Evolutionary conservation across 2,797 vertebrate species (phyloP).

Genomic region (Limosa lapponica): DNA sequence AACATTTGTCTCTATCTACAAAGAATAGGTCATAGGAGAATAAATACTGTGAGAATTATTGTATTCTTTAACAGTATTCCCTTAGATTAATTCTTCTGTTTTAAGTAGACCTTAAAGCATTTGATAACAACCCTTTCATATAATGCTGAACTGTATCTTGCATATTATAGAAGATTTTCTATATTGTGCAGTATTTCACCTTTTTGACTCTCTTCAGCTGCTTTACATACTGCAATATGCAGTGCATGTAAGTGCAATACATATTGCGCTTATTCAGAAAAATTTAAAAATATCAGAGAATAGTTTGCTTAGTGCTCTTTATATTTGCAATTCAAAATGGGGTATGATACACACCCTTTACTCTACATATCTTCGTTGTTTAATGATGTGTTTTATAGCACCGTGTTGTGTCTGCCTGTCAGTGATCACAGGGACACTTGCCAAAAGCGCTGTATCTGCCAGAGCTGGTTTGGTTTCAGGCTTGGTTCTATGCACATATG

Average conservation of each 20-base stretch:
- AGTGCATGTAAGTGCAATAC: no score
- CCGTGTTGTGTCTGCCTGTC: neutral
- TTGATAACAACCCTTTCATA: neutral
- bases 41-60: neutral
- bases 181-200: neutral
- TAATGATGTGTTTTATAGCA: neutral
- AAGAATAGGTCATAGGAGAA: neutral
- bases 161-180: neutral
- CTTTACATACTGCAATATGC: neutral
- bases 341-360: neutral
- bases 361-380: neutral
- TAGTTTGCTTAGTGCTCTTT: neutral
- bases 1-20: neutral
- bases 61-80: neutral
- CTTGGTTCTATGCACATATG: neutral
- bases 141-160: neutral
- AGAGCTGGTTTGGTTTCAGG: neutral
- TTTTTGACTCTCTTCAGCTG: neutral
- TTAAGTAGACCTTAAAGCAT: neutral
- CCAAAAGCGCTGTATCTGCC: neutral
- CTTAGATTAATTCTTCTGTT: neutral
- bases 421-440: neutral
- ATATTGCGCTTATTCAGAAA: neutral
- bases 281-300: neutral
- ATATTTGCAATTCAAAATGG: neutral